A percentile compares a stretch with the other conserved stretches of the same genome.
Conservation (phyloP, 2,797 vertebrate species). For the Malacoctenus gilli region DNA sequence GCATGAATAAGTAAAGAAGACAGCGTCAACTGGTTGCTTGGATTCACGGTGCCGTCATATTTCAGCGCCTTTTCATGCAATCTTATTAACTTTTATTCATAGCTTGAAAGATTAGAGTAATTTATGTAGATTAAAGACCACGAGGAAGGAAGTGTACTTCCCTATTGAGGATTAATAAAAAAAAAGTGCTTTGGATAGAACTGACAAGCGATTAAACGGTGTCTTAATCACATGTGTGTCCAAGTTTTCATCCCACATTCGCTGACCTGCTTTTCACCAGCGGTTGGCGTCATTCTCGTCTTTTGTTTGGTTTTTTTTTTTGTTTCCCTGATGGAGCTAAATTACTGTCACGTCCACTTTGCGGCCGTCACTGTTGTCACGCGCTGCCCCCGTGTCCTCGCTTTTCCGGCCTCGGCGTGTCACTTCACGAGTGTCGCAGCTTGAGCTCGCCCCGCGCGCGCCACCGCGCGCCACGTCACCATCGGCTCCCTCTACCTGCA, state of each 20-base stretch:
- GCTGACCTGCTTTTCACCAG: neutral
- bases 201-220: constrained; percentile 3
- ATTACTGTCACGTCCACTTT: constrained; percentile 28
- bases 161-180: neutral
- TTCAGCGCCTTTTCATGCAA: neutral
- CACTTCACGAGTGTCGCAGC: constrained; percentile 29
- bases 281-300: constrained; percentile 1
- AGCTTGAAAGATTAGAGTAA: neutral
- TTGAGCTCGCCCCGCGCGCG: constrained; percentile 21
- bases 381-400: constrained; percentile 36
- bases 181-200: neutral
- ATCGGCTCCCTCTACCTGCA: constrained; percentile 36
- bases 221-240: constrained; percentile 1
- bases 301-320: too few species aligned
- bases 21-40: neutral
- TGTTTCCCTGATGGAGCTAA: constrained; percentile 7
- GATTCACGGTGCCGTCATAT: neutral
- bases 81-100: constrained; percentile 6
- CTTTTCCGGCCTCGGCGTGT: constrained; percentile 38
- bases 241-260: neutral
- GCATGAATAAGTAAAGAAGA: too few species aligned
- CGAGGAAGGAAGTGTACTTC: neutral
- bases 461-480: constrained; percentile 9
- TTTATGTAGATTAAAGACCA: neutral
- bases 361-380: constrained; percentile 30